These are phyloP conservation scores for Paraescarpia echinospica DNA, from an alignment of 1,140 invertebrate species.

Conservation along the genomic window DNA sequence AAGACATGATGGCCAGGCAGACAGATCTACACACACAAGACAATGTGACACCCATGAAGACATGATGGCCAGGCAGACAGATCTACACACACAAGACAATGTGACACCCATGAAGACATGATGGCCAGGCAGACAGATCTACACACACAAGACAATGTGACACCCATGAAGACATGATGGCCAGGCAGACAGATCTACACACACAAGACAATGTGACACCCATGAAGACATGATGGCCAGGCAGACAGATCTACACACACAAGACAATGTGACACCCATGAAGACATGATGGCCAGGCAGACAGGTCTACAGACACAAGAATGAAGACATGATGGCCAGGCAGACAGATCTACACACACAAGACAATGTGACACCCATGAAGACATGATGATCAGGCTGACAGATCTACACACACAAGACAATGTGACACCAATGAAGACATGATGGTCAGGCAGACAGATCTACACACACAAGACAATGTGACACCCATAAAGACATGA, in stretches of 20 bases:
- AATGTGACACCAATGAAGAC: conserved; percentile 93
- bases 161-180: no score
- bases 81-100: conserved; percentile 75
- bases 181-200: background rate
- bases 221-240: no score
- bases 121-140: conserved; percentile 75
- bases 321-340: conserved; percentile 80
- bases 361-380: background rate
- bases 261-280: background rate
- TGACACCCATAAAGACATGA: background rate
- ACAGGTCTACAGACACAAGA: no score
- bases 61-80: background rate
- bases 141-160: conserved; percentile 19
- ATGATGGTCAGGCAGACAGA: conserved; percentile 76
- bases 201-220: conserved; percentile 69
- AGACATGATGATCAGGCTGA: background rate
- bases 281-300: no score
- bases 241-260: conserved; percentile 64
- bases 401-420: conserved; percentile 71
- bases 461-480: conserved; percentile 45
- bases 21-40: conserved; percentile 61
- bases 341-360: conserved; percentile 66
- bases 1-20: conserved; percentile 79
- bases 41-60: background rate
- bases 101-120: conserved; percentile 90